Base-by-base conservation (phyloP, 2,888 invertebrate species). In the Acanthoscelides obtectus region DNA sequence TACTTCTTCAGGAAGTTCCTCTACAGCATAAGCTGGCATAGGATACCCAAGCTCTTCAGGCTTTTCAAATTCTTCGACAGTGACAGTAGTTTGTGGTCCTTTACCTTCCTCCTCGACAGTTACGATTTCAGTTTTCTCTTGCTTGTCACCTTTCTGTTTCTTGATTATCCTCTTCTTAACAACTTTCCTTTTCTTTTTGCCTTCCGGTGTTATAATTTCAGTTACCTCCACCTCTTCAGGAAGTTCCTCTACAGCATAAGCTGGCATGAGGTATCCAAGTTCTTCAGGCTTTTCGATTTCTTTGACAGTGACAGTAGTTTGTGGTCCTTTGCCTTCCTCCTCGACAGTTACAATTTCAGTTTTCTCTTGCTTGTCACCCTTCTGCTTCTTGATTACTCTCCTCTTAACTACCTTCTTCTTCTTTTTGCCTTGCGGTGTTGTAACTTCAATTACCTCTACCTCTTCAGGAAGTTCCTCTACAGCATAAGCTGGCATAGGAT, bases 271-370 rank as follows among this genome's bases (percentile, higher is more conserved):
- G 5, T 68, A 68, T 22, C 77, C 75, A 12, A 76, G 78, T 74
- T 80, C 79, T 74, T 80, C 78, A 5, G 76, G 27, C 76, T 75
- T 75, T 45, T 74, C 72, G n/a, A 74, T 67, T 73, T 80, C 79
- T 77, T 78, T 75, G 12, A 82, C 80, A 22, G 81, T 83, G 69
- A 72, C 69, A 68, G 70, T 77, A 3, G 80, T 82, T 76, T 85
- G 78, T 4, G 80, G 81, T 73, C 74, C 70, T 72, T 79, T 79
- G 20, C 72, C 73, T 70, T 77, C 82, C 74, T 81, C 80, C 75
- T 81, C 78, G 0, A 79, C 82, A 5, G 80, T 82, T 17, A 80
- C 79, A 71, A 85, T 86, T 80, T 86, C 84, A 22, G 86, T 84
- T 77, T 83, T 81, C 66, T 86, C 74, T 67, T 83, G 82, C 22